Conservation (phyloP, 2,888 invertebrate species). For the Drosophila sordidula region DNA sequence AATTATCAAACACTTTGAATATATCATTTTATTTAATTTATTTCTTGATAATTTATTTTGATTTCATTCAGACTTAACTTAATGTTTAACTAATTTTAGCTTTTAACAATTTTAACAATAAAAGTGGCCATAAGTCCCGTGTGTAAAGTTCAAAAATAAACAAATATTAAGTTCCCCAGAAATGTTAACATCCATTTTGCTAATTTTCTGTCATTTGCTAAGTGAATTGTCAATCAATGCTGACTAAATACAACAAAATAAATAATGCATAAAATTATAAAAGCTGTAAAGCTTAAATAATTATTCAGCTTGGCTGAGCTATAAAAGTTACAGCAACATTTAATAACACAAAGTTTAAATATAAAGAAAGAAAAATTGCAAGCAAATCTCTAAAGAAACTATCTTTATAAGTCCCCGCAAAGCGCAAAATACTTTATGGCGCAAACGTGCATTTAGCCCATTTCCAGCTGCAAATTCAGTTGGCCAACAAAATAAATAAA, state of each 20-base stretch:
- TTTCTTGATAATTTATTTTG: too few species aligned
- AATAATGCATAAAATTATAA: neutral
- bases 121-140: neutral
- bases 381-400: neutral
- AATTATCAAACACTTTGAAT: too few species aligned
- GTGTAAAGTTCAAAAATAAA: constrained; percentile 14
- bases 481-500: constrained; percentile 23
- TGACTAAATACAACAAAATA: constrained; percentile 4
- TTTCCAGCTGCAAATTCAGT: constrained; percentile 9
- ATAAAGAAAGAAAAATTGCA: neutral
- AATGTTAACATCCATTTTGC: constrained; percentile 26
- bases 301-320: too few species aligned
- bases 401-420: neutral
- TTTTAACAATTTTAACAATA: neutral
- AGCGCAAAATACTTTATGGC: constrained; percentile 4
- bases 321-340: too few species aligned
- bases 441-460: constrained; percentile 2
- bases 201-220: constrained; percentile 26
- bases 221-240: constrained; percentile 33
- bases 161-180: constrained; percentile 1
- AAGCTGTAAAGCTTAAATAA: neutral
- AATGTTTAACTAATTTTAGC: neutral
- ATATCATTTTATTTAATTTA: too few species aligned
- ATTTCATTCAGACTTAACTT: too few species aligned
- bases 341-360: neutral